Conservation (phyloP, 2,888 invertebrate genomes). For the Brachyopa scutellaris region DNA sequence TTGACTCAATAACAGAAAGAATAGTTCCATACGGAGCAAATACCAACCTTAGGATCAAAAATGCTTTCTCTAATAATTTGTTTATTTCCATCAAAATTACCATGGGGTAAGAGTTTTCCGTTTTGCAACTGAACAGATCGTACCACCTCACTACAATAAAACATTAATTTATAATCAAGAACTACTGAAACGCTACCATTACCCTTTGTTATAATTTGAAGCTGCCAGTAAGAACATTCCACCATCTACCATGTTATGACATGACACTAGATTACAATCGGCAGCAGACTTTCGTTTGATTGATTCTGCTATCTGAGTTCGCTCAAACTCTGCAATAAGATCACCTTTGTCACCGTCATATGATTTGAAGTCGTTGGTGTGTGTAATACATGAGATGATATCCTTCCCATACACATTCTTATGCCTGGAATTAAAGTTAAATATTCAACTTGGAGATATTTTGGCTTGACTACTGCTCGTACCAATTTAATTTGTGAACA, state of each 20-base stretch:
- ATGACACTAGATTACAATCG: conserved; percentile 86
- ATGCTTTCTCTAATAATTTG: conserved; percentile 89
- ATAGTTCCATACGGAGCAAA: too few relatives aligned
- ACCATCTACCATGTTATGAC: conserved; percentile 82
- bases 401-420: conserved; percentile 80
- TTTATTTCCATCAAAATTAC: conserved; percentile 85
- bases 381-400: conserved; percentile 86
- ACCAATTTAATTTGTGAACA: conserved; percentile 86
- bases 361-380: conserved; percentile 87
- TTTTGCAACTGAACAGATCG: conserved; percentile 82
- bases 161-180: neutral
- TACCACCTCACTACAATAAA: conserved; percentile 80
- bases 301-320: conserved; percentile 84
- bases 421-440: conserved; percentile 77
- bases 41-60: conserved; percentile 85
- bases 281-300: conserved; percentile 85
- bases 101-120: conserved; percentile 83
- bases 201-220: conserved; percentile 85
- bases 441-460: neutral
- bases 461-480: conserved; percentile 1
- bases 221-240: conserved; percentile 86
- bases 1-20: too few relatives aligned
- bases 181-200: too few relatives aligned
- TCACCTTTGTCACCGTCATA: conserved; percentile 87
- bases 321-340: conserved; percentile 83